A percentile compares a stretch with the other conserved stretches of the same genome.
These are phyloP conservation scores for Yponomeuta plumbellus DNA, from an alignment of 2,888 invertebrate species.

Conservation along the genomic window DNA sequence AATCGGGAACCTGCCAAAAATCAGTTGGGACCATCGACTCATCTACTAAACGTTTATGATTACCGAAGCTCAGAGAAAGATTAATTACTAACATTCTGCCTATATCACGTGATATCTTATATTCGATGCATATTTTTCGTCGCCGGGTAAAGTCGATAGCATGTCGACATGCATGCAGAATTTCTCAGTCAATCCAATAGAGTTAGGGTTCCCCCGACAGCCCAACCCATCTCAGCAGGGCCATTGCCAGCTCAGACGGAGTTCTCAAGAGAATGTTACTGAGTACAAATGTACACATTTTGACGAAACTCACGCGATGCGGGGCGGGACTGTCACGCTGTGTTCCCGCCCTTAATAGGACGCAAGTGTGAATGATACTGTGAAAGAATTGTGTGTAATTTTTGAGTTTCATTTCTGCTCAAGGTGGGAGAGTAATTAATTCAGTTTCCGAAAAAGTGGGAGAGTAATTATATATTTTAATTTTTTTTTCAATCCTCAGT, in stretches of 20 bases:
- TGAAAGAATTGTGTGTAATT: background rate
- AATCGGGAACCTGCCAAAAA: no score
- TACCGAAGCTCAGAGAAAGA: background rate
- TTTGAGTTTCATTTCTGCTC: background rate
- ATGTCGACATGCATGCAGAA: background rate
- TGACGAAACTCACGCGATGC: constrained; percentile 18
- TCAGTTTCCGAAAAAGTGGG: background rate
- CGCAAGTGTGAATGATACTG: background rate
- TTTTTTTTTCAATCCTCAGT: no score
- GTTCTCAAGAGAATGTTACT: constrained; percentile 11
- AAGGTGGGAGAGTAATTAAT: background rate
- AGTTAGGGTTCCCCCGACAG: background rate
- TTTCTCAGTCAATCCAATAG: no score
- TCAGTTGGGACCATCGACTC: no score
- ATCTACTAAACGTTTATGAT: no score
- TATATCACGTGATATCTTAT: no score
- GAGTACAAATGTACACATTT: constrained; percentile 23
- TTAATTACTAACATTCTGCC: no score
- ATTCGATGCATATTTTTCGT: no score
- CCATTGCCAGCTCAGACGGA: background rate
- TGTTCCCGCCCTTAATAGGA: constrained; percentile 10
- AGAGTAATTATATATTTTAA: background rate
- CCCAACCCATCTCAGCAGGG: constrained; percentile 14
- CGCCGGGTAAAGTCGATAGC: background rate
- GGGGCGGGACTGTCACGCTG: constrained; percentile 14